Percentiles rank a stretch among this genome's conserved stretches.
These are phyloP conservation scores for Telmatochromis bifrenatus DNA, from an alignment of 2,113 vertebrate genomes.

Conservation along the genomic window DNA sequence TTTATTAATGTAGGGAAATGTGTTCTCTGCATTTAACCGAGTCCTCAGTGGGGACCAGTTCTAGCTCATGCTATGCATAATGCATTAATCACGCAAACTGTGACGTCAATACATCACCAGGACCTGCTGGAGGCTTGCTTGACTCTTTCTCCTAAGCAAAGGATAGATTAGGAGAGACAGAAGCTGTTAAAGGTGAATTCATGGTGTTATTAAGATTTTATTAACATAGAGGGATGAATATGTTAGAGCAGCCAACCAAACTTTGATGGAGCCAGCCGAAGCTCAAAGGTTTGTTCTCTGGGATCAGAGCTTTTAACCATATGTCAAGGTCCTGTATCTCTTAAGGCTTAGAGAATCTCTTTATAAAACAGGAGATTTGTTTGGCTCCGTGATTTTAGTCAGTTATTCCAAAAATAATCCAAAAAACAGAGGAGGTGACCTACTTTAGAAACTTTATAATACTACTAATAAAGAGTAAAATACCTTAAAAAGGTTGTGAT, in stretches of 20 bases:
- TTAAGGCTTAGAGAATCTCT: not conserved
- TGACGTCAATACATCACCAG: not conserved
- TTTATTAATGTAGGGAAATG: not conserved
- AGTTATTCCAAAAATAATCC: not conserved
- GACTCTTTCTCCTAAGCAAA: not conserved
- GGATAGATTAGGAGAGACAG: not conserved
- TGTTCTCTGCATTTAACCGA: not conserved
- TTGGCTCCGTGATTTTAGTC: not conserved
- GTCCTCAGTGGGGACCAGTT: not conserved
- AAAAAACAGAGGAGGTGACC: not conserved
- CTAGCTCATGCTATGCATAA: not conserved
- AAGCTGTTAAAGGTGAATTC: not conserved
- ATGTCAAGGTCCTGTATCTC: not conserved
- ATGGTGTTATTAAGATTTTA: not conserved
- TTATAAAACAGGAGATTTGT: not conserved
- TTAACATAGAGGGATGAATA: not conserved
- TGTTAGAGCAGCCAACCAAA: not conserved
- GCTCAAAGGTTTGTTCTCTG: not conserved
- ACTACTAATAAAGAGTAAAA: not conserved
- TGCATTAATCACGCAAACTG: not conserved
- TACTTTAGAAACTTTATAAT: not conserved
- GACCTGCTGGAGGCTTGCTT: not conserved
- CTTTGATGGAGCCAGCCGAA: not conserved
- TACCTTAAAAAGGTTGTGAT: not conserved
- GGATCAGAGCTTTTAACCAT: not conserved